These are phyloP conservation scores for Spinus pinus DNA, from an alignment of 2,797 vertebrate species.

Conservation along the genomic window DNA sequence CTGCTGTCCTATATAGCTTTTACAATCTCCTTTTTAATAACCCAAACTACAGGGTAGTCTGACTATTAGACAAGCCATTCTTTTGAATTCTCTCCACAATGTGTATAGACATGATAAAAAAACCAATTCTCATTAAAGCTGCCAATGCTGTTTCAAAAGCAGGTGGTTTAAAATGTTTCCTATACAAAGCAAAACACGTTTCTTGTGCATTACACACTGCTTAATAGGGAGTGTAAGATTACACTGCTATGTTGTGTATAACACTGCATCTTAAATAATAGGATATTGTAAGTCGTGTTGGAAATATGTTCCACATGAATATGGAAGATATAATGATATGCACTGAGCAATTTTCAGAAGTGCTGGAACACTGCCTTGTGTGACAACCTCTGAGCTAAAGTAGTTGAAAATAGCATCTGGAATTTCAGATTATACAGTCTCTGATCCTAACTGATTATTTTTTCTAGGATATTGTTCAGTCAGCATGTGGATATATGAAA, in stretches of 20 bases:
- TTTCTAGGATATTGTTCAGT: slow-evolving; percentile 34
- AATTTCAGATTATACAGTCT: slow-evolving; percentile 61
- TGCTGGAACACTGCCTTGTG: slow-evolving; percentile 10
- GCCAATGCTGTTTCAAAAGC: slow-evolving; percentile 66
- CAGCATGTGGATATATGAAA: not conserved
- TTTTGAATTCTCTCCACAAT: slow-evolving; percentile 60
- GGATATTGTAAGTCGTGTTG: slow-evolving; percentile 51
- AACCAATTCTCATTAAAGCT: slow-evolving; percentile 69
- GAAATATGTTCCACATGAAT: slow-evolving; percentile 61
- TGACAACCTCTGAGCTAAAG: slow-evolving; percentile 51
- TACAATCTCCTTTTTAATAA: slow-evolving; percentile 71
- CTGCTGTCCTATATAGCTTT: slow-evolving; percentile 71
- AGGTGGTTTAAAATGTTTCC: slow-evolving; percentile 64
- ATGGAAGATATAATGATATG: slow-evolving; percentile 48
- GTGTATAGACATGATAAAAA: slow-evolving; percentile 59
- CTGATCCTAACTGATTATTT: slow-evolving; percentile 66
- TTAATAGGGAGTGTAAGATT: slow-evolving; percentile 56
- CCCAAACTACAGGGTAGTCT: slow-evolving; percentile 60
- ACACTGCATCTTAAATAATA: slow-evolving; percentile 41
- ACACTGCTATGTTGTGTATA: slow-evolving; percentile 17
- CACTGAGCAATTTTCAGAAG: slow-evolving; percentile 57
- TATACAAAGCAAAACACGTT: slow-evolving; percentile 54
- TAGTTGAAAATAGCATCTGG: slow-evolving; percentile 55
- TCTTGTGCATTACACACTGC: slow-evolving; percentile 28
- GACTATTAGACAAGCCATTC: slow-evolving; percentile 57